These are phyloP conservation scores for Sarcophaga variegata DNA, from an alignment of 2,888 invertebrate species.

Conservation along the genomic window DNA sequence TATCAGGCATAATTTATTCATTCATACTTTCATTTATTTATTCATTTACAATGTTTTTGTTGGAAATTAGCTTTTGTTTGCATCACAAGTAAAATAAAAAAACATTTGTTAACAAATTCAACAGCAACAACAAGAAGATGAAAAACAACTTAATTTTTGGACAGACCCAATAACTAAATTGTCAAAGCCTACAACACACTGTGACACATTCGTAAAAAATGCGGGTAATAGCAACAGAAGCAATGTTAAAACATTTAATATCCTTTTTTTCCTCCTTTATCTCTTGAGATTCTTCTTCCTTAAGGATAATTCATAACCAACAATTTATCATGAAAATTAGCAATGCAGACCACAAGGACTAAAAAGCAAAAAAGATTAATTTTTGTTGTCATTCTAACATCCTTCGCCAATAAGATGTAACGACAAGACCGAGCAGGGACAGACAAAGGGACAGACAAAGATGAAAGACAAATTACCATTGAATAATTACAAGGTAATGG, in stretches of 20 bases:
- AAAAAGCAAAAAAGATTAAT: slow-evolving; percentile 1
- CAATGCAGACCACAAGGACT: slow-evolving; percentile 1
- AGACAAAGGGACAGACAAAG: too few species aligned
- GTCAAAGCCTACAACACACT: neutral
- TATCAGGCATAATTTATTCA: neutral
- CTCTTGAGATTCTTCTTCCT: neutral
- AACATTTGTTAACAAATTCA: neutral
- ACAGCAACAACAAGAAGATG: too few species aligned
- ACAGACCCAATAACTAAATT: neutral
- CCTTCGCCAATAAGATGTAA: too few species aligned
- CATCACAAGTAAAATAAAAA: neutral
- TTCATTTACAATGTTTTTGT: neutral
- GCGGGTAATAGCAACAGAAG: neutral
- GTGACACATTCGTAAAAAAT: neutral
- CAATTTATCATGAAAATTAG: neutral
- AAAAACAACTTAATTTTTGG: neutral
- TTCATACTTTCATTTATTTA: neutral
- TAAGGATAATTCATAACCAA: slow-evolving; percentile 17
- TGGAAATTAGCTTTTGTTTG: neutral
- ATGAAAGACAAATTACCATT: neutral
- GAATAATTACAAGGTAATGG: neutral
- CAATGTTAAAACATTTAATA: slow-evolving; percentile 2
- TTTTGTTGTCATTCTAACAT: too few species aligned
- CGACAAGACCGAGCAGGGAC: too few species aligned
- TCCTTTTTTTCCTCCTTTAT: neutral